Evolutionary conservation across 2,797 vertebrate species (phyloP).

Genomic region (Diplodus sargus): DNA sequence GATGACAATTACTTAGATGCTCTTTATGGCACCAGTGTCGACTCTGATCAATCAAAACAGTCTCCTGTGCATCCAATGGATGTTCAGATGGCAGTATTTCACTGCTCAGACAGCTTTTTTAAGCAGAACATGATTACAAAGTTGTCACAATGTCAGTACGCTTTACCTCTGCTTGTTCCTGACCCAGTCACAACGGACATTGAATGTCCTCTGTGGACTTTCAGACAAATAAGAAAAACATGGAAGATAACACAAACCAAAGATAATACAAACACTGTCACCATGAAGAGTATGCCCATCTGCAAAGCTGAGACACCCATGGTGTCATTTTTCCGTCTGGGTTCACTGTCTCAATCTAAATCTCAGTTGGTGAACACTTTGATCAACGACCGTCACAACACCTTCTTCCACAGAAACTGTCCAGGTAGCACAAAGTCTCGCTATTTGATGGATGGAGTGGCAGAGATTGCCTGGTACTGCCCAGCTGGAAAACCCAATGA

Average conservation of each 20-base stretch:
- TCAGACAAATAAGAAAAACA: constrained; percentile 72
- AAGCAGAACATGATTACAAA: constrained; percentile 80
- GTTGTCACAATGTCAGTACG: constrained; percentile 80
- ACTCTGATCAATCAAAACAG: neutral
- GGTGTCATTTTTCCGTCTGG: constrained; percentile 83
- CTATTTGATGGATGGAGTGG: constrained; percentile 81
- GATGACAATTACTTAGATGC: no score
- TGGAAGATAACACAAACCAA: constrained; percentile 63
- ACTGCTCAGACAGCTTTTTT: constrained; percentile 82
- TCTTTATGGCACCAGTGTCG: neutral
- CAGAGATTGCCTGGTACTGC: constrained; percentile 86
- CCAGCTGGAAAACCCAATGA: constrained; percentile 72
- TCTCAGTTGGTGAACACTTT: constrained; percentile 76
- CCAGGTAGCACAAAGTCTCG: constrained; percentile 69
- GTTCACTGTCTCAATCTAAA: constrained; percentile 79
- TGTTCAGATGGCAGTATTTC: constrained; percentile 82
- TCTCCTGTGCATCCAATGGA: constrained; percentile 81
- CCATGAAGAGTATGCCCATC: constrained; percentile 66
- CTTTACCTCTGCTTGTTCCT: constrained; percentile 85
- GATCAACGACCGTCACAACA: constrained; percentile 72
- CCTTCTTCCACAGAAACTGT: constrained; percentile 78
- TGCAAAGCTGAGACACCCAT: constrained; percentile 68
- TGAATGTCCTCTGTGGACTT: constrained; percentile 81
- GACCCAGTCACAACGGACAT: constrained; percentile 66
- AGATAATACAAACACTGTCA: constrained; percentile 17